These are phyloP conservation scores for Enteromius radiatus DNA, from an alignment of 2,797 vertebrate genomes.

Conservation along the genomic window DNA sequence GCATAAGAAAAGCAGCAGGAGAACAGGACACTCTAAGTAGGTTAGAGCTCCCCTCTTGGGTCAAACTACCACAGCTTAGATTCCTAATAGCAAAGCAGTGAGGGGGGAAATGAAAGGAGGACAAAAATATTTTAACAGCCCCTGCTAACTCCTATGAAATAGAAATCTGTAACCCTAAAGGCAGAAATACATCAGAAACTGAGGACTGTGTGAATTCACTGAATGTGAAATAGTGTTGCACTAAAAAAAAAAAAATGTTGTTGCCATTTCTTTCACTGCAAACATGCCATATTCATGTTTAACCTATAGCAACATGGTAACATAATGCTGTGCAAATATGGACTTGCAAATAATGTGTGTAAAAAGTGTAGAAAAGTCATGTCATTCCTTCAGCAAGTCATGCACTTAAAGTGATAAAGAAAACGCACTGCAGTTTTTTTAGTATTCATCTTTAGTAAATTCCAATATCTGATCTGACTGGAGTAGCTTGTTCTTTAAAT, in stretches of 20 bases:
- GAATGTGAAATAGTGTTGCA: background rate
- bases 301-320: background rate
- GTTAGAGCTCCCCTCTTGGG: constrained; percentile 37
- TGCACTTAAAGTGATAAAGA: background rate
- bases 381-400: background rate
- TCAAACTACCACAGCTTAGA: constrained; percentile 36
- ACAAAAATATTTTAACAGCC: constrained; percentile 20
- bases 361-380: no score
- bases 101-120: background rate
- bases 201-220: background rate
- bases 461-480: background rate
- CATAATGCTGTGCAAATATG: background rate
- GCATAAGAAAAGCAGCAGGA: constrained; percentile 34
- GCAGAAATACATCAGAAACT: background rate
- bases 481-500: background rate
- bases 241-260: background rate
- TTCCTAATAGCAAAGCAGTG: constrained; percentile 6
- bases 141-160: background rate
- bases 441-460: background rate
- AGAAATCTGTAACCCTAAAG: background rate
- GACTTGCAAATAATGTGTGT: background rate
- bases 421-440: background rate
- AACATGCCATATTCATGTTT: background rate
- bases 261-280: background rate
- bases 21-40: constrained; percentile 42